A percentile compares a stretch with the other conserved stretches of the same genome.
These are phyloP conservation scores for Philhelius pedissequus DNA, from an alignment of 2,888 invertebrate genomes.

Conservation along the genomic window DNA sequence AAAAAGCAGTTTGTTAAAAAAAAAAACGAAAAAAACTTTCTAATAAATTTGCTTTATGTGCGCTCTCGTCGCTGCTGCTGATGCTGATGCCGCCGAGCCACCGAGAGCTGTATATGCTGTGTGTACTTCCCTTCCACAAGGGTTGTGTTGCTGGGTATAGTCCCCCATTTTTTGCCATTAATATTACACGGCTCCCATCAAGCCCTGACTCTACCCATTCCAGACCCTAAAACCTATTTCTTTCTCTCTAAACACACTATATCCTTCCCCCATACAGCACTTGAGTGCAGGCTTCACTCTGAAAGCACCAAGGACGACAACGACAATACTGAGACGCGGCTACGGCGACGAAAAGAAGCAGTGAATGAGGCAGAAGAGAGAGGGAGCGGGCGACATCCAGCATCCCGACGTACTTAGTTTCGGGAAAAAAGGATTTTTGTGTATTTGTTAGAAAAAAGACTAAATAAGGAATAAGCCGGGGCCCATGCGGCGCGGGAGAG, in stretches of 20 bases:
- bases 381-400: conserved; percentile 34
- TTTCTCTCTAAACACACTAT: conserved; percentile 69
- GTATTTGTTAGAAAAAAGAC: conserved; percentile 71
- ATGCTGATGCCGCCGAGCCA: too few relatives aligned
- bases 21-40: conserved; percentile 74
- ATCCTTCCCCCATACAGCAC: conserved; percentile 55
- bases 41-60: conserved; percentile 79
- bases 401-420: conserved; percentile 63
- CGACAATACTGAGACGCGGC: conserved; percentile 26
- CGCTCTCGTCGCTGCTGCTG: conserved; percentile 69
- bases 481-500: conserved; percentile 19
- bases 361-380: neutral
- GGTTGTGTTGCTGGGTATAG: conserved; percentile 54
- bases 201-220: conserved; percentile 60
- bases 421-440: conserved; percentile 72
- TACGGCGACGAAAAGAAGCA: neutral
- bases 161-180: conserved; percentile 76
- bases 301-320: conserved; percentile 27
- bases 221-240: conserved; percentile 54
- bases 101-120: conserved; percentile 24
- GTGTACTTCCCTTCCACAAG: conserved; percentile 53
- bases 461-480: conserved; percentile 50
- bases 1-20: conserved; percentile 63
- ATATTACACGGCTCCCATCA: conserved; percentile 75
- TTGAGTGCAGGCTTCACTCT: conserved; percentile 61